These are phyloP conservation scores for Puntigrus tetrazona DNA, from an alignment of 2,113 vertebrate genomes.

Conservation along the genomic window DNA sequence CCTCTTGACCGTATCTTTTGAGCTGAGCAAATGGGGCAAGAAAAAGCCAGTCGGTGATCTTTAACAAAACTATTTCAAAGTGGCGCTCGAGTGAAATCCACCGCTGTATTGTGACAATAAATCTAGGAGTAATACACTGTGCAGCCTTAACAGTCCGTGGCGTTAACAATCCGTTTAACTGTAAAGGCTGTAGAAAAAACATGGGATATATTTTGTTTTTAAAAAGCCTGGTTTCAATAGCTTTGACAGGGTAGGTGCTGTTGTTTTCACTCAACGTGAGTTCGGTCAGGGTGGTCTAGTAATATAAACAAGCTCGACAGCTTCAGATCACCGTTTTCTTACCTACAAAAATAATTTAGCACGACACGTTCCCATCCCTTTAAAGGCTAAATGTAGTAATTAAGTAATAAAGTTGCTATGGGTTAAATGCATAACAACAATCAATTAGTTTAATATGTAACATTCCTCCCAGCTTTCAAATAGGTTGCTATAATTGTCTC, in stretches of 20 bases:
- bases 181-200: slow-evolving; percentile 43
- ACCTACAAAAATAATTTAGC: background rate
- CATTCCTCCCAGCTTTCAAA: background rate
- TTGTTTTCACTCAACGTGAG: slow-evolving; percentile 43
- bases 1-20: slow-evolving; percentile 25
- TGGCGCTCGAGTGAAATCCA: slow-evolving; percentile 16
- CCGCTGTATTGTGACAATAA: slow-evolving; percentile 33
- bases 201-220: slow-evolving; percentile 20
- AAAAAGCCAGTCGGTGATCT: slow-evolving; percentile 43
- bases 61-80: slow-evolving; percentile 35
- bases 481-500: background rate
- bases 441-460: background rate
- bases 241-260: slow-evolving; percentile 21
- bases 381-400: background rate
- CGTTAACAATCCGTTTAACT: slow-evolving; percentile 53
- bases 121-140: slow-evolving; percentile 50
- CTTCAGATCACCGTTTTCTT: slow-evolving; percentile 6
- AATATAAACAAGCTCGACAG: slow-evolving; percentile 37
- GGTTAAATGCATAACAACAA: slow-evolving; percentile 17
- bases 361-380: background rate
- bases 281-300: slow-evolving; percentile 22
- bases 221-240: slow-evolving; percentile 32
- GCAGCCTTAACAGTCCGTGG: slow-evolving; percentile 13
- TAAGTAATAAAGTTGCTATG: background rate
- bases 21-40: slow-evolving; percentile 15